Conservation (phyloP, 2,888 invertebrate species). For the Megalurothrips usitatus region DNA sequence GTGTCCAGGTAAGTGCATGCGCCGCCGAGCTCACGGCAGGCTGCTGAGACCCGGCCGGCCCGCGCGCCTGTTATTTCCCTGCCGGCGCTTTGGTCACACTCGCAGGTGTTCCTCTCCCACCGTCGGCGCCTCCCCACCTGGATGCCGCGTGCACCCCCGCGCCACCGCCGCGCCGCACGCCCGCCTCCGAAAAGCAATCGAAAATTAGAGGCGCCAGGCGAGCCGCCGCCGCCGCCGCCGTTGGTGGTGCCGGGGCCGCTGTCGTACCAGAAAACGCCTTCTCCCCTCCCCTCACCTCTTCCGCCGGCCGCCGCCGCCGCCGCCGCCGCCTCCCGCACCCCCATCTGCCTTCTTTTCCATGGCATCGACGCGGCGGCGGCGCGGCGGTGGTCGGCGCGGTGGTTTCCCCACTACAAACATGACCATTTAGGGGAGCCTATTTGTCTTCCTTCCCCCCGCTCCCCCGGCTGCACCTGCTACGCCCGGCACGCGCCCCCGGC, state of each 20-base stretch:
- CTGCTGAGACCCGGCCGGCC: too few species aligned
- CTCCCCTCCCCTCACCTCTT: too few species aligned
- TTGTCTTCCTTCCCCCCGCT: not conserved
- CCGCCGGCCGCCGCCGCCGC: too few species aligned
- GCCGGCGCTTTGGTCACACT: not conserved
- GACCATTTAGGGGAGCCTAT: constrained; percentile 24
- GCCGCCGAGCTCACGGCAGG: too few species aligned
- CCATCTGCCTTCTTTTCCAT: not conserved
- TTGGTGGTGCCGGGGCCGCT: too few species aligned
- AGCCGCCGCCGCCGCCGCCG: not conserved
- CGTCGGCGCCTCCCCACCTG: not conserved
- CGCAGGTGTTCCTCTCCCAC: not conserved
- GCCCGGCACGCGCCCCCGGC: not conserved
- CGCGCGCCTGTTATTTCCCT: too few species aligned
- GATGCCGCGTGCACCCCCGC: not conserved
- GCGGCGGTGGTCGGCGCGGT: not conserved
- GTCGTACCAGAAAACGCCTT: too few species aligned
- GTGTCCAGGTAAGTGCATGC: too few species aligned
- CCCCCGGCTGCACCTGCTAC: not conserved
- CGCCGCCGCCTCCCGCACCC: too few species aligned
- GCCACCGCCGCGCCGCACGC: not conserved
- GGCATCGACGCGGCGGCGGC: not conserved
- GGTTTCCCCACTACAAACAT: constrained; percentile 24
- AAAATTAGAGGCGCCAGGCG: not conserved
- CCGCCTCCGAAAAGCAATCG: not conserved